Conservation (phyloP, 2,888 invertebrate genomes). For the Pimpla rufipes region DNA sequence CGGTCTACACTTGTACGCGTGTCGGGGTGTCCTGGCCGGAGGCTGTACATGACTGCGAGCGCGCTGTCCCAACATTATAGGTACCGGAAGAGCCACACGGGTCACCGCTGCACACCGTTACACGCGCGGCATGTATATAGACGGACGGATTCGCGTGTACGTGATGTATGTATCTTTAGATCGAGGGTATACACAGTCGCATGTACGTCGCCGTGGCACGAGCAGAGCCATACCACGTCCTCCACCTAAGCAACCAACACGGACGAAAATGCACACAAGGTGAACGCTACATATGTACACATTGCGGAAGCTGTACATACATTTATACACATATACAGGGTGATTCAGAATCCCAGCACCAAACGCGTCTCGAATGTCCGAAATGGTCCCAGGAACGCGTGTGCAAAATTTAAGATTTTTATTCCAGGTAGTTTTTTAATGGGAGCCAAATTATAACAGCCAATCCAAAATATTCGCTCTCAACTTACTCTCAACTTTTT, state of each 20-base stretch:
- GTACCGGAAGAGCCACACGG: conserved; percentile 34
- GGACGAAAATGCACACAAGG: conserved; percentile 40
- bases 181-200: conserved; percentile 8
- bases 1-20: not conserved
- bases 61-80: conserved; percentile 23
- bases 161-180: conserved; percentile 11
- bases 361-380: too few species aligned
- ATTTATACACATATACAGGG: not conserved
- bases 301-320: conserved; percentile 14
- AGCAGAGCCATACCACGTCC: not conserved
- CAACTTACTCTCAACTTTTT: too few species aligned
- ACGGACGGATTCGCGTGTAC: not conserved
- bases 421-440: too few species aligned
- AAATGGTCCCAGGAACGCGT: too few species aligned
- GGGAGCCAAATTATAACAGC: too few species aligned
- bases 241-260: conserved; percentile 33
- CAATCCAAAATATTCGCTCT: too few species aligned
- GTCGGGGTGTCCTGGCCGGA: conserved; percentile 16
- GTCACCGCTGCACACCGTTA: conserved; percentile 31
- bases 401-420: too few species aligned
- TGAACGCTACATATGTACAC: not conserved
- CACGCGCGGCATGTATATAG: not conserved
- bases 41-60: conserved; percentile 34
- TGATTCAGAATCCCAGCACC: too few species aligned
- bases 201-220: conserved; percentile 13